phyloP scores from a whole-genome alignment of 1,140 invertebrate species.

The Drosophila guanche region DNA sequence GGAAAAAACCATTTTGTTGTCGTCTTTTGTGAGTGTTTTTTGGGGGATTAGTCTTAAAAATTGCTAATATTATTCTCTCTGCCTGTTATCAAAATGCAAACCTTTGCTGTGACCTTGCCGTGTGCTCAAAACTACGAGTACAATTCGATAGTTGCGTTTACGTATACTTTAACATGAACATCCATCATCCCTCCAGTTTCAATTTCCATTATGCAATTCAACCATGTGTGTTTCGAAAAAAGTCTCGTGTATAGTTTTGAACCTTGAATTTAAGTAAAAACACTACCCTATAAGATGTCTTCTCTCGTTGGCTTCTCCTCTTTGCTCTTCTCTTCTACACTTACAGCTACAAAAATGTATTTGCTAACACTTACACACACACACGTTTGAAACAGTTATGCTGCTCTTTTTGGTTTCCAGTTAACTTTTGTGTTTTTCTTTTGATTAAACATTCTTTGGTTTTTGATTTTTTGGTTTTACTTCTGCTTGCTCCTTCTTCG shows the following conservation, averaged over 20 bases:
- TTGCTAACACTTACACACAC: constrained; percentile 28
- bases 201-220: constrained; percentile 47
- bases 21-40: constrained; percentile 23
- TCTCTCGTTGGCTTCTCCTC: constrained; percentile 75
- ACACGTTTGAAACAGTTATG: constrained; percentile 73
- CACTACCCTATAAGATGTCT: constrained; percentile 61
- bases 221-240: constrained; percentile 54
- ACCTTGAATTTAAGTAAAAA: constrained; percentile 50
- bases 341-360: constrained; percentile 62
- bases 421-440: constrained; percentile 19
- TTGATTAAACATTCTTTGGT: constrained; percentile 69
- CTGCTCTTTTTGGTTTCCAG: constrained; percentile 46
- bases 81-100: constrained; percentile 68
- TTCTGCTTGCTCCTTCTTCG: too few relatives aligned
- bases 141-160: constrained; percentile 41
- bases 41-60: constrained; percentile 67
- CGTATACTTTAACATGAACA: constrained; percentile 69
- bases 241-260: constrained; percentile 74
- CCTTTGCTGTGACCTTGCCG: constrained; percentile 32
- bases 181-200: constrained; percentile 4
- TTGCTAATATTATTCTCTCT: constrained; percentile 62
- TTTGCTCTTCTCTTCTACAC: constrained; percentile 52
- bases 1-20: constrained; percentile 61
- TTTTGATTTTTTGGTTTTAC: too few relatives aligned
- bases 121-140: constrained; percentile 56